Conservation (phyloP, 2,113 vertebrate species). For the Calidris pygmaea region DNA sequence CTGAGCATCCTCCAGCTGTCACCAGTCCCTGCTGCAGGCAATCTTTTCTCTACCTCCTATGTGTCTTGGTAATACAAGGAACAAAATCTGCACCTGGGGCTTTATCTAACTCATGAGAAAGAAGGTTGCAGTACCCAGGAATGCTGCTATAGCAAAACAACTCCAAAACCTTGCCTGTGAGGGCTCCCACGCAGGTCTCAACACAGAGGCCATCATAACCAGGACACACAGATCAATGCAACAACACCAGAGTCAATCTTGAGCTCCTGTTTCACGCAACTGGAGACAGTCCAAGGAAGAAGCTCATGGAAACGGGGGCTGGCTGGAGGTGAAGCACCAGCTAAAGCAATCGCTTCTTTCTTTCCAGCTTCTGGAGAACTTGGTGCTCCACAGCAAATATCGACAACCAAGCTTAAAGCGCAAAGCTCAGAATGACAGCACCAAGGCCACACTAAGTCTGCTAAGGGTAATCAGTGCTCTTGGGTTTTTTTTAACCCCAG, state of each 20-base stretch:
- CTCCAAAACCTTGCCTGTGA: background rate
- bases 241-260: background rate
- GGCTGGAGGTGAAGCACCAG: background rate
- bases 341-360: background rate
- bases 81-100: background rate
- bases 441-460: background rate
- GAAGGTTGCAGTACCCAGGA: background rate
- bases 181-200: fast-evolving
- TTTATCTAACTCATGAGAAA: background rate
- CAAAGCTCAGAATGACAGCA: background rate
- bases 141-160: background rate
- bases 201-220: background rate
- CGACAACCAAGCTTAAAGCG: background rate
- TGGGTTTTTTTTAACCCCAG: background rate
- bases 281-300: background rate
- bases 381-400: background rate
- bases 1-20: background rate
- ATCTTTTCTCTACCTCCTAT: background rate
- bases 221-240: background rate
- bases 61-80: background rate
- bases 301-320: background rate
- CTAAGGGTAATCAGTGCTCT: background rate
- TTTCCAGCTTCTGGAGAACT: background rate
- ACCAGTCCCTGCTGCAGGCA: background rate
- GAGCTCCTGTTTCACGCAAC: background rate